These are phyloP conservation scores for Tychaedon coryphoeus DNA, from an alignment of 2,113 vertebrate species.

Conservation along the genomic window DNA sequence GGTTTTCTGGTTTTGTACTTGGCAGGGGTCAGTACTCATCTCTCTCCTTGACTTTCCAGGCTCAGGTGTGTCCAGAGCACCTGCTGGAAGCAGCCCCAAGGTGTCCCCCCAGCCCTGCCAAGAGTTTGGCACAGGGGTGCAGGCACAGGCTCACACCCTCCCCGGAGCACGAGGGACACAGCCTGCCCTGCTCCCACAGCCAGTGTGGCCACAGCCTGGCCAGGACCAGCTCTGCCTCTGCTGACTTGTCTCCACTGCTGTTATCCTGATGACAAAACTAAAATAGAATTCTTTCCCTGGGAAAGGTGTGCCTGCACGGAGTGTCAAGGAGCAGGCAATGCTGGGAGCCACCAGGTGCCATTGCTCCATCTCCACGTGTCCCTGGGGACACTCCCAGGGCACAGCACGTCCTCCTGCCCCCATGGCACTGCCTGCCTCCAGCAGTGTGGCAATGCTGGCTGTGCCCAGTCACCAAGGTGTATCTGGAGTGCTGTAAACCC, in stretches of 20 bases:
- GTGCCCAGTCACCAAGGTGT: background rate
- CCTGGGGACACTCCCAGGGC: background rate
- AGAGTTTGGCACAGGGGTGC: background rate
- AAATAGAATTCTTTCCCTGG: background rate
- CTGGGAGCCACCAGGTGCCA: background rate
- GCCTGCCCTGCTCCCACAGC: background rate
- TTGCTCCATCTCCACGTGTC: background rate
- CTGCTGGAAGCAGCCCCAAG: background rate
- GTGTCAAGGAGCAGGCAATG: fast-evolving
- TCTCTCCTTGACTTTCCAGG: background rate
- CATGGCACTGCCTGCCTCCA: background rate
- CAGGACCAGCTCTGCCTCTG: background rate
- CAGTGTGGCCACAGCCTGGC: background rate
- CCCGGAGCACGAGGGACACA: background rate
- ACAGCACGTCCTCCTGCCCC: background rate
- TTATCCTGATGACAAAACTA: background rate
- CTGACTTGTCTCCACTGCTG: background rate
- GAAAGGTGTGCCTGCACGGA: background rate
- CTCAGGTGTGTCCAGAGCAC: background rate
- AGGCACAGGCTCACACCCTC: background rate
- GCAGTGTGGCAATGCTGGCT: background rate
- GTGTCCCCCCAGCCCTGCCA: background rate
- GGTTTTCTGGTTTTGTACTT: background rate
- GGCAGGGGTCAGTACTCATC: background rate
- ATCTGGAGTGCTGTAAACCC: background rate